A percentile compares a stretch with the other conserved stretches of the same genome.
Evolutionary conservation across 2,113 vertebrate genomes (phyloP).

Genomic region (Corynorhinus townsendii): DNA sequence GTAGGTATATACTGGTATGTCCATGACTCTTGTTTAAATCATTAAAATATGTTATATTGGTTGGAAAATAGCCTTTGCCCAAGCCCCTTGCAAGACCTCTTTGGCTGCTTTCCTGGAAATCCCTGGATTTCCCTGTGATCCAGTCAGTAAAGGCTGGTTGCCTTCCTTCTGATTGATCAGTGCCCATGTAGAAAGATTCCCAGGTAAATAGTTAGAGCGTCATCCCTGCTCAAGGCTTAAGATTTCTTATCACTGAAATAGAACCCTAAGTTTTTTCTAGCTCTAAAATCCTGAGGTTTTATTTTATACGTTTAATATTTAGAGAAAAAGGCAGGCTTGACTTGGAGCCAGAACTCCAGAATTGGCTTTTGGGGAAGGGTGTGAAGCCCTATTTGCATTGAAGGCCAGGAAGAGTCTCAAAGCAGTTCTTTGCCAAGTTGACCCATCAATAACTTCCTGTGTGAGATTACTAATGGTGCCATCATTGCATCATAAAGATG

Average conservation of each 20-base stretch:
- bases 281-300: background rate
- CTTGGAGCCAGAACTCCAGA: background rate
- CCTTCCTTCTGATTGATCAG: background rate
- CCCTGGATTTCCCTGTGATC: background rate
- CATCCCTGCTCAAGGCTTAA: background rate
- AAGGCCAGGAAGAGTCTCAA: background rate
- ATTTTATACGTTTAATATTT: background rate
- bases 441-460: constrained; percentile 1
- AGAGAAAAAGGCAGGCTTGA: constrained; percentile 13
- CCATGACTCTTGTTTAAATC: background rate
- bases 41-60: background rate
- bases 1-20: background rate
- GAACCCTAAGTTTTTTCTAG: background rate
- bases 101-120: background rate
- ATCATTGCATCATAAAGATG: background rate
- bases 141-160: background rate
- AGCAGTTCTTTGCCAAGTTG: background rate
- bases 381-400: constrained; percentile 4
- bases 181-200: background rate
- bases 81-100: background rate
- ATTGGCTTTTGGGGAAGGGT: constrained; percentile 10
- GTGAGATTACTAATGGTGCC: background rate
- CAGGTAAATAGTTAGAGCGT: background rate
- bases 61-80: background rate
- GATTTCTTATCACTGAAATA: background rate